Conservation (phyloP, 2,113 vertebrate genomes). For the Rhineura floridana region DNA sequence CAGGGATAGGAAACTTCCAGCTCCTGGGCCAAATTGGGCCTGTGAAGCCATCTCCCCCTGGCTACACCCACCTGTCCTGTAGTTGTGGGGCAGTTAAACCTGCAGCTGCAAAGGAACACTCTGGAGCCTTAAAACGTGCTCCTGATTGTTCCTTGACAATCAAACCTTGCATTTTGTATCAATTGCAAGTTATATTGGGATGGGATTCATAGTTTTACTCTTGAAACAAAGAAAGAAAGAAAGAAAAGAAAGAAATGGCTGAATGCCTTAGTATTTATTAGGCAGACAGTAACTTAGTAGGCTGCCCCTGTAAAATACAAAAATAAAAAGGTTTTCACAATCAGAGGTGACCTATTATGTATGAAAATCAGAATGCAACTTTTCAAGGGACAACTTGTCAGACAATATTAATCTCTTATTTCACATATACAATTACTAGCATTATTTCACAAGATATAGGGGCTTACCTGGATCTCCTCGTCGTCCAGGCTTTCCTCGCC, state of each 20-base stretch:
- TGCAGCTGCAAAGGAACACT: too few species aligned
- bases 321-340: background rate
- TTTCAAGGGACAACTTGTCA: rapidly evolving
- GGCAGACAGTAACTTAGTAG: background rate
- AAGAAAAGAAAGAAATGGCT: background rate
- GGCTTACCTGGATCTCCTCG: slow-evolving; percentile 89
- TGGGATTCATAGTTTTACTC: too few species aligned
- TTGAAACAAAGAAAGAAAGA: too few species aligned
- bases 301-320: background rate
- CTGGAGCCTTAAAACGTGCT: too few species aligned
- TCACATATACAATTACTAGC: background rate
- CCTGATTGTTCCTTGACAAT: too few species aligned
- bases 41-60: too few species aligned
- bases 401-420: rapidly evolving
- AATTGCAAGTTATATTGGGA: too few species aligned
- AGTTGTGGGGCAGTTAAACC: too few species aligned
- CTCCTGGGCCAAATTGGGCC: too few species aligned
- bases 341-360: background rate
- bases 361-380: rapidly evolving
- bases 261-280: background rate
- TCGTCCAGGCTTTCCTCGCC: slow-evolving; percentile 90
- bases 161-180: too few species aligned
- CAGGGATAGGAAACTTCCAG: too few species aligned
- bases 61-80: too few species aligned
- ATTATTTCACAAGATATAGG: background rate